These are phyloP conservation scores for Harpagus bidentatus DNA, from an alignment of 2,113 vertebrate species.

Conservation along the genomic window DNA sequence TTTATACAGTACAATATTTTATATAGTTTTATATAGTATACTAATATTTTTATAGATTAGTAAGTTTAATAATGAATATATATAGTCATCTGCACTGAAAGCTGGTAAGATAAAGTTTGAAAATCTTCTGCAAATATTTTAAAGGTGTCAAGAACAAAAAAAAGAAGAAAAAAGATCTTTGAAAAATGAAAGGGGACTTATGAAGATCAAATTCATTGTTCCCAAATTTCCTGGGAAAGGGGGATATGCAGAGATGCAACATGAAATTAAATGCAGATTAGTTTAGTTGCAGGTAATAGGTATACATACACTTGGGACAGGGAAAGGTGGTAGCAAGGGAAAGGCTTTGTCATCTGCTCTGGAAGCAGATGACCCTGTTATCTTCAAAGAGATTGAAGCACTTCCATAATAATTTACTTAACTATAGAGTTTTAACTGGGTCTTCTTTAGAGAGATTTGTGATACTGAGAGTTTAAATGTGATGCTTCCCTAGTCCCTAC, in stretches of 20 bases:
- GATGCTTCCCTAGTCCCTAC: background rate
- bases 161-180: background rate
- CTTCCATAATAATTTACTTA: background rate
- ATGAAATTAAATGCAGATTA: background rate
- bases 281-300: background rate
- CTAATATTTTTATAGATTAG: background rate
- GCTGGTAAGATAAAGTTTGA: background rate
- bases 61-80: background rate
- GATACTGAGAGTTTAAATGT: background rate
- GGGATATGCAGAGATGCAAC: background rate
- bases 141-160: background rate
- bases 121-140: background rate
- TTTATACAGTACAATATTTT: background rate
- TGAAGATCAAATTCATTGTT: background rate
- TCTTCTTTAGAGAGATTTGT: background rate
- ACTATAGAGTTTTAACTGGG: background rate
- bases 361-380: background rate
- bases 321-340: background rate
- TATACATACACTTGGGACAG: background rate
- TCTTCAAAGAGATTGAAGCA: background rate
- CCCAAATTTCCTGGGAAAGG: background rate
- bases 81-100: background rate
- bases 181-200: background rate
- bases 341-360: background rate
- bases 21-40: background rate